Conservation (phyloP, 1,140 invertebrate species). For the Brachystomella parvula region DNA sequence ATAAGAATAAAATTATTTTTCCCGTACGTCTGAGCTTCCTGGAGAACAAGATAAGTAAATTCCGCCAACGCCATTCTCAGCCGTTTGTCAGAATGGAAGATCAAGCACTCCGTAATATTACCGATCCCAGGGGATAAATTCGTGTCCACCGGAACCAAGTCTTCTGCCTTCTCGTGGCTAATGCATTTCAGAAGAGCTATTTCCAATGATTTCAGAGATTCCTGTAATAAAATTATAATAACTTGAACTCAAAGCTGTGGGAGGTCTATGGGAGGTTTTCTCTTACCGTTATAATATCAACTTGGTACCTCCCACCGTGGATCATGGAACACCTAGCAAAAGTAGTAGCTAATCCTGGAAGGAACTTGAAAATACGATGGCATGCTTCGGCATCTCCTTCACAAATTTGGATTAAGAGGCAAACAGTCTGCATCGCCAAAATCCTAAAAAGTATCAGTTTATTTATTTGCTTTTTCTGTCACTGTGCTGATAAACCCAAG, state of each 20-base stretch:
- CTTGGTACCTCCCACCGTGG: background rate
- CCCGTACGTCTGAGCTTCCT: conserved; percentile 1
- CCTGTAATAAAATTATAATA: background rate
- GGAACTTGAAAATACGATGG: conserved; percentile 14
- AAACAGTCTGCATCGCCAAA: conserved; percentile 12
- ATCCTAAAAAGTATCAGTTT: conserved; percentile 9
- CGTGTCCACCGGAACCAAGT: conserved; percentile 11
- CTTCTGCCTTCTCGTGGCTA: conserved; percentile 5
- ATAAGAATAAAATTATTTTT: background rate
- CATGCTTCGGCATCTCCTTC: background rate
- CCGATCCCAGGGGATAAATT: conserved; percentile 13
- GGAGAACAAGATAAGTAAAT: conserved; percentile 13
- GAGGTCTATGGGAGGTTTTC: background rate
- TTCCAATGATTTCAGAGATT: conserved; percentile 12
- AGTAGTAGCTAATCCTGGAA: conserved; percentile 21
- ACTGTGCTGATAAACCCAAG: too few species aligned
- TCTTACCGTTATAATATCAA: background rate
- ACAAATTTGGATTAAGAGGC: background rate
- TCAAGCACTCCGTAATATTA: conserved; percentile 17
- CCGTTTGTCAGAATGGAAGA: background rate
- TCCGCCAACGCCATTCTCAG: conserved; percentile 13
- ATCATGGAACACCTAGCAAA: conserved; percentile 10
- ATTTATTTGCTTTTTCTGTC: conserved; percentile 1
- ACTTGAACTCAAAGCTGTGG: background rate
- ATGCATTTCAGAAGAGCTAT: conserved; percentile 11